A percentile compares a stretch with the other conserved stretches of the same genome.
These are phyloP conservation scores for Drosophila maculinotata DNA, from an alignment of 2,888 invertebrate genomes.

Conservation along the genomic window DNA sequence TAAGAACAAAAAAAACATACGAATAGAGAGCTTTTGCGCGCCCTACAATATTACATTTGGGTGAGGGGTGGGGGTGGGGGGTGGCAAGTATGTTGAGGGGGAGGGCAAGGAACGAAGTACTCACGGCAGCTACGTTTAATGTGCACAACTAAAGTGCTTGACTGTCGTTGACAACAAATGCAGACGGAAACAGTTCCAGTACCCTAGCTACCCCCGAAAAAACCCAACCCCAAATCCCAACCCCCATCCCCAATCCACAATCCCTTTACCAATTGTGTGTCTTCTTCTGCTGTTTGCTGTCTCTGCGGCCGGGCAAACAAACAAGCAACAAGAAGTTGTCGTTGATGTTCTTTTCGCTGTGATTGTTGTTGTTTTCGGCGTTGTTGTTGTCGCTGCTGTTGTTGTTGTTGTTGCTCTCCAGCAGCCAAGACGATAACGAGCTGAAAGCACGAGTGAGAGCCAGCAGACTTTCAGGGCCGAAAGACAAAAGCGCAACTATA, in stretches of 20 bases:
- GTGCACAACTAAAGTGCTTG: conserved; percentile 57
- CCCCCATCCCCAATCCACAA: not conserved
- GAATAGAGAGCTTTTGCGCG: not conserved
- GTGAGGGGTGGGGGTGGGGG: not conserved
- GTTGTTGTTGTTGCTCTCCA: not conserved
- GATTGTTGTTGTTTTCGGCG: conserved; percentile 1
- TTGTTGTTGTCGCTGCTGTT: not conserved
- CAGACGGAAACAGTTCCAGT: conserved; percentile 37
- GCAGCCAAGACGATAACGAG: conserved; percentile 60
- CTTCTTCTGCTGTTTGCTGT: conserved; percentile 49
- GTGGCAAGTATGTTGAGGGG: not conserved
- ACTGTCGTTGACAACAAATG: conserved; percentile 59
- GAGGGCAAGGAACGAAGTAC: no score
- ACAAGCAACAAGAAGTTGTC: conserved; percentile 55
- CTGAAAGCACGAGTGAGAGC: conserved; percentile 32
- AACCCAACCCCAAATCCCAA: not conserved
- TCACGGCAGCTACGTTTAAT: conserved; percentile 50
- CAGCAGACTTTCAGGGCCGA: conserved; percentile 33
- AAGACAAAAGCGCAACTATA: conserved; percentile 56
- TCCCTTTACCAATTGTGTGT: conserved; percentile 26
- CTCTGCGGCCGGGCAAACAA: conserved; percentile 56
- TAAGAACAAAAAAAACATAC: conserved; percentile 15
- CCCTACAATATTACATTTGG: no score
- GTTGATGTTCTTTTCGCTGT: conserved; percentile 1
- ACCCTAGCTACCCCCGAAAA: not conserved